Base-by-base conservation (phyloP, 2,797 vertebrate genomes). In the Acanthurus leucopareius region DNA sequence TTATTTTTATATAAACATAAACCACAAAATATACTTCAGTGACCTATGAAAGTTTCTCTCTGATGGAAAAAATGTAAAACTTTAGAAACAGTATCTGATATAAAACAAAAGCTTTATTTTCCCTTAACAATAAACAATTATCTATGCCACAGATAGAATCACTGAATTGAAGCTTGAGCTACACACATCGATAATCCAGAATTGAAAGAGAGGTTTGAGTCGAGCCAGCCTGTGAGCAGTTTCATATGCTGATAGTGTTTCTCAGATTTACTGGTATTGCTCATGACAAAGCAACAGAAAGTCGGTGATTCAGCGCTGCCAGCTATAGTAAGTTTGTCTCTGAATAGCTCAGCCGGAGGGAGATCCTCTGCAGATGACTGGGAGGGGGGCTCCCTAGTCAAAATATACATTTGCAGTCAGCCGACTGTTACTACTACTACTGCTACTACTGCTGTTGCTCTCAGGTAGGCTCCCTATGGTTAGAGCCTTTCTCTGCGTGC, bases 301-400 rank as follows among this genome's bases (percentile, higher is more conserved):
- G 83, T 58, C 1, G 71, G 84, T 93, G 93, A 95, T 92, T 95
- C 92, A 94, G 89, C 86, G 56, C 73, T 75, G 78, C 71, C 68
- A 44, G 83, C n/a, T 58, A 76, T 83, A 81, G 86, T 73, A 79
- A 81, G 44, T 49, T 72, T 60, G 73, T 58, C 69, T 91, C 88
- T 77, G 76, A 89, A 76, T 81, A 73, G 74, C 89, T 91, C 84
- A 86, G 81, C 77, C 54, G 32, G 71, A 92, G 91, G 94, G 94
- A 91, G 93, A 94, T 95, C 94, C 95, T 95, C 93, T 91, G 40
- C 75, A 85, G 75, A 94, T 95, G 94, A 94, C 89, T 93, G 59
- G 72, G 66, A 79, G 89, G 95, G 94, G 94, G 91, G 91, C 89
- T 87, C 93, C 95, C 91, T 77, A 15, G 8, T 58, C 68, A 64